Evolutionary conservation across 2,888 invertebrate species (phyloP), one percentile per base, ranked within the genome.

Genomic region (Orthosia gracilis): DNA sequence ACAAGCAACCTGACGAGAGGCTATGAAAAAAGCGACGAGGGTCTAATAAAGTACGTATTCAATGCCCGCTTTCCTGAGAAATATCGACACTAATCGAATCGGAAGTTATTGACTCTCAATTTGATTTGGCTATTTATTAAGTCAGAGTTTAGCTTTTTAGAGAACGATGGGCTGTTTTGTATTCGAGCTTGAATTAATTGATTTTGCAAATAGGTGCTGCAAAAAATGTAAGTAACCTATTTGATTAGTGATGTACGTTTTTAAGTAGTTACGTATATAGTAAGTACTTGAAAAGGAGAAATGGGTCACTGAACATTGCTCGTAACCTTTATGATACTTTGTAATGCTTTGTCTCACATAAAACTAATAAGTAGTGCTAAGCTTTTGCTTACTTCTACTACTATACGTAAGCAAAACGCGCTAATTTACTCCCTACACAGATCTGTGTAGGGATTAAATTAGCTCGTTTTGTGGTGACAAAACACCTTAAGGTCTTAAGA

Each of bases 41-140:
- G 61, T 80, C 54, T 17, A 66, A 69, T 17, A 66, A 69, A 68
- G 55, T 61, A 49, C 61, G 45, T 49, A 62, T 68, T 23, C 21
- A 49, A 63, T 15, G 54, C 21, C 12, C 26, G 4, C 21, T 54
- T 54, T 50, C 11, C 55, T 74, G 12, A 62, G 54, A 67, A 82
- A 57, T 83, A 69, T 74, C 65, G 69, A 66, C 45, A 70, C 59
- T 70, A 80, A 70, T 80, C 68, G 75, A 70, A 80, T 68, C 26
- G 47, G 64, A 62, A 67, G 49, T 79, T 40, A 55, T 82, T 49
- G 63, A 57, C n/a, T 55, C 45, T 21, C 13, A 9, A 62, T 26
- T 40, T 66, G 61, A 57, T 70, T 76, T 5, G 26, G 31, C 52
- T 21, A 49, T 59, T 49, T 52, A 17, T 52, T 69, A 69, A 26